These are phyloP conservation scores for Nerophis lumbriciformis DNA, from an alignment of 2,113 vertebrate genomes.

Conservation along the genomic window DNA sequence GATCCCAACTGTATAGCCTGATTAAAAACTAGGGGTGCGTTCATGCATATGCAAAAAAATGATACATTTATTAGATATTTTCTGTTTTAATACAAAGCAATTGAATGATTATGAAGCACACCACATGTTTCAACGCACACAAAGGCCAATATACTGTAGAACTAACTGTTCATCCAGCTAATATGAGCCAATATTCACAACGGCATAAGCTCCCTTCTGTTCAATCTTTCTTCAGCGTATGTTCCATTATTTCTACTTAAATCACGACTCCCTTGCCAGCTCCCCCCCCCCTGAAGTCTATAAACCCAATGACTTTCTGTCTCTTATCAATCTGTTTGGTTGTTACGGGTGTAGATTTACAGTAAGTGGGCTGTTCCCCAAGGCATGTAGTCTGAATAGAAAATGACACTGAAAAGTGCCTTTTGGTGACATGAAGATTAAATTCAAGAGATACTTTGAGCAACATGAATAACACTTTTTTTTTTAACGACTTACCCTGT, in stretches of 20 bases:
- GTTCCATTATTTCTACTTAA: slow-evolving; percentile 8
- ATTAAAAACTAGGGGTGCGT: neutral
- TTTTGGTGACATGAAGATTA: neutral
- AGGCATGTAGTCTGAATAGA: neutral
- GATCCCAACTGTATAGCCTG: neutral
- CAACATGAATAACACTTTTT: neutral
- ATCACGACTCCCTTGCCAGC: neutral
- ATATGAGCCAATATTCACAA: slow-evolving; percentile 14
- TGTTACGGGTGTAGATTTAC: slow-evolving; percentile 2
- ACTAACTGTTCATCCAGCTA: slow-evolving; percentile 8
- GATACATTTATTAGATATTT: neutral
- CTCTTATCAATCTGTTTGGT: neutral
- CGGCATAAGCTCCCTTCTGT: slow-evolving; percentile 15
- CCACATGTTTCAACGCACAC: neutral
- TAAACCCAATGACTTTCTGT: slow-evolving; percentile 11
- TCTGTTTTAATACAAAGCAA: neutral
- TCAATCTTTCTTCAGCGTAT: slow-evolving; percentile 12
- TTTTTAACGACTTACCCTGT: too few relatives aligned
- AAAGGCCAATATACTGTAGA: slow-evolving; percentile 1
- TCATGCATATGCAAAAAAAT: neutral
- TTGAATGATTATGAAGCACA: neutral
- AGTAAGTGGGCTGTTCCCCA: slow-evolving; percentile 1
- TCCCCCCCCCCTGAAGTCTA: slow-evolving; percentile 7
- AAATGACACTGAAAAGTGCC: neutral
- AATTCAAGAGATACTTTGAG: neutral